phyloP scores from a whole-genome alignment of 2,888 invertebrate species.

The Charanyca ferruginea region DNA sequence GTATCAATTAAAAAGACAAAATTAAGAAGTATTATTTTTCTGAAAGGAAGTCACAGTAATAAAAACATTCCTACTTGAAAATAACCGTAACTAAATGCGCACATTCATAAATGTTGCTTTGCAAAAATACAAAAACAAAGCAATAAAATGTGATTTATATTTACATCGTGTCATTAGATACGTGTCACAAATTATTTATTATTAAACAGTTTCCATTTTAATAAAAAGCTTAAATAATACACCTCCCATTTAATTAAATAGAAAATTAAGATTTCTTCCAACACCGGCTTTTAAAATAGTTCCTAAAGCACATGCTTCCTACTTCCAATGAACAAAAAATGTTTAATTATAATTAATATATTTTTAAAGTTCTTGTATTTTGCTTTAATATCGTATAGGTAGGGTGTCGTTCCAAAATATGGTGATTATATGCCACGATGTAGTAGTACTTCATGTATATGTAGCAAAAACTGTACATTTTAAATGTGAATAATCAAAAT shows the following conservation, averaged over 20 bases:
- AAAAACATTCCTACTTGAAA: background rate
- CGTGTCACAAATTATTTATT: background rate
- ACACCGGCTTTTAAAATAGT: conserved; percentile 39
- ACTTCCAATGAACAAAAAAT: background rate
- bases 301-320: conserved; percentile 39
- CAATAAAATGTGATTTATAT: no score
- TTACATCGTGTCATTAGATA: no score
- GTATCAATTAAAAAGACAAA: no score
- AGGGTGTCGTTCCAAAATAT: conserved; percentile 41
- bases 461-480: conserved; percentile 65
- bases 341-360: background rate
- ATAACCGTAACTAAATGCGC: conserved; percentile 17
- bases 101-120: conserved; percentile 41
- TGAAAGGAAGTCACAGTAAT: background rate
- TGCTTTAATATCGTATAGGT: conserved; percentile 27
- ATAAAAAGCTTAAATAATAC: no score
- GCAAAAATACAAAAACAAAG: conserved; percentile 20
- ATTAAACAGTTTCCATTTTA: background rate
- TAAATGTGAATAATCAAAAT: conserved; percentile 66
- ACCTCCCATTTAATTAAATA: conserved; percentile 13
- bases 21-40: no score
- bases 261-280: background rate
- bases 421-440: conserved; percentile 63
- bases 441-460: conserved; percentile 65
- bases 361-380: conserved; percentile 24